These are phyloP conservation scores for Phalera bucephala DNA, from an alignment of 2,888 invertebrate species.

Conservation along the genomic window DNA sequence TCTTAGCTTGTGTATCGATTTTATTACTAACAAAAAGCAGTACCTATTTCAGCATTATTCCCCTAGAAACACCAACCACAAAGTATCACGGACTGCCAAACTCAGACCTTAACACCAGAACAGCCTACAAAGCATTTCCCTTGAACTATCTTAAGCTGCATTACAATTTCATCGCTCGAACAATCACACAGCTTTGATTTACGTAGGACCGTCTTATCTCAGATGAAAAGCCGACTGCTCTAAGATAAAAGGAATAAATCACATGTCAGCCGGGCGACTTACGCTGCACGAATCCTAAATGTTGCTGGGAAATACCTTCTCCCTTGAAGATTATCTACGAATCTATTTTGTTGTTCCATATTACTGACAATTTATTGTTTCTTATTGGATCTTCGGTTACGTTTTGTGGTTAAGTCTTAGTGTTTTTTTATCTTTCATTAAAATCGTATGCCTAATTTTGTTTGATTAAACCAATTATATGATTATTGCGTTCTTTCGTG, in stretches of 20 bases:
- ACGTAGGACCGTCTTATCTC: conserved; percentile 60
- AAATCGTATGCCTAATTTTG: not conserved
- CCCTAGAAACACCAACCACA: too few relatives aligned
- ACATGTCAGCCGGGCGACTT: conserved; percentile 69
- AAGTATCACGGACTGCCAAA: too few relatives aligned
- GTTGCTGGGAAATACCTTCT: conserved; percentile 33
- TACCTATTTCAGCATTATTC: too few relatives aligned
- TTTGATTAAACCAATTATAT: too few relatives aligned
- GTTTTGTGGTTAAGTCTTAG: conserved; percentile 9
- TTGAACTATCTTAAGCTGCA: conserved; percentile 33
- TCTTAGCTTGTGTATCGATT: too few relatives aligned
- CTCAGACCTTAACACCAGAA: too few relatives aligned
- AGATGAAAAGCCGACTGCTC: conserved; percentile 63
- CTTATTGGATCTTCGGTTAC: conserved; percentile 12
- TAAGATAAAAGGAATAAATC: conserved; percentile 76
- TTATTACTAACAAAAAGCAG: too few relatives aligned
- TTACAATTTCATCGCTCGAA: conserved; percentile 57
- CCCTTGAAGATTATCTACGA: conserved; percentile 35
- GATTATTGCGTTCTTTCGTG: too few relatives aligned
- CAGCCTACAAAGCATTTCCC: not conserved
- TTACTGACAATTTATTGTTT: conserved; percentile 34
- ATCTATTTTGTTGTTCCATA: conserved; percentile 29
- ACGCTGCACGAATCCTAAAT: conserved; percentile 49
- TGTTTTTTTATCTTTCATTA: conserved; percentile 5
- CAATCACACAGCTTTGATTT: conserved; percentile 67